A percentile compares a stretch with the other conserved stretches of the same genome.
Evolutionary conservation across 2,113 vertebrate species (phyloP).

Genomic region (Brachyistius frenatus): DNA sequence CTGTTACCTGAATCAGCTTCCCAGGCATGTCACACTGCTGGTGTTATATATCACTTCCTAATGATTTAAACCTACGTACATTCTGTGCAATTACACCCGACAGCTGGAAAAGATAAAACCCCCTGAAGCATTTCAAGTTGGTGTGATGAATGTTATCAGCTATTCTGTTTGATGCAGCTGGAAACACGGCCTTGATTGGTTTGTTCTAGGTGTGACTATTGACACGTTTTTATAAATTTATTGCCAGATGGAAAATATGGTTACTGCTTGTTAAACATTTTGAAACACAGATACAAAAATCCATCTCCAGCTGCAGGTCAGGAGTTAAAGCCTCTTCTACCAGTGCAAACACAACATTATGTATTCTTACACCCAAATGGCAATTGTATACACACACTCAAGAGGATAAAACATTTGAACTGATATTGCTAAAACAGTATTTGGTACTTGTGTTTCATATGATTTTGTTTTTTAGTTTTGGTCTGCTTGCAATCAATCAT

Average conservation of each 20-base stretch:
- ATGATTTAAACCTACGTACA: conserved; percentile 11
- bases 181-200: not conserved
- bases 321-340: not conserved
- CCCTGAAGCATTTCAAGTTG: conserved; percentile 17
- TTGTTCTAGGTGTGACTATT: not conserved
- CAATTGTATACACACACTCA: too few relatives aligned
- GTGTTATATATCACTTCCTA: conserved; percentile 9
- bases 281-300: not conserved
- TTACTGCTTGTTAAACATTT: conserved; percentile 10
- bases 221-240: not conserved
- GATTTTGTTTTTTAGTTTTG: not conserved
- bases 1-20: conserved; percentile 32
- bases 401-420: too few relatives aligned
- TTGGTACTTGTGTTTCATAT: not conserved
- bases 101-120: conserved; percentile 18
- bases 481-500: too few relatives aligned
- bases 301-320: not conserved
- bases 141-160: conserved; percentile 18
- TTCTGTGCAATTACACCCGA: not conserved
- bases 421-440: too few relatives aligned
- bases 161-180: conserved; percentile 11
- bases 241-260: conserved; percentile 1
- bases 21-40: conserved; percentile 27
- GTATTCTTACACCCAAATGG: not conserved
- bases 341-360: conserved; percentile 7